phyloP scores from a whole-genome alignment of 2,113 vertebrate species.

The Picathartes gymnocephalus region DNA sequence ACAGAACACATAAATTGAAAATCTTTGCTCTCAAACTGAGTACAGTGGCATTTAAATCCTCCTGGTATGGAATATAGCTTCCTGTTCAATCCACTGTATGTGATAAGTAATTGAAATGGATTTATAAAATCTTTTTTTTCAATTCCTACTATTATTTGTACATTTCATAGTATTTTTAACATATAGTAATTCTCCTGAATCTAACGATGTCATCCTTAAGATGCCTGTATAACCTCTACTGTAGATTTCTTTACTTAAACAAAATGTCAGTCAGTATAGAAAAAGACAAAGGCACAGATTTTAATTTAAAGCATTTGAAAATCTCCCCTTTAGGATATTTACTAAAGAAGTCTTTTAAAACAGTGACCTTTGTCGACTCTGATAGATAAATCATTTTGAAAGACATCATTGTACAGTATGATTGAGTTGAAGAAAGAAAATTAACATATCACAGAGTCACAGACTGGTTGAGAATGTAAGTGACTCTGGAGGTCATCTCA shows the following conservation, averaged over 20 bases:
- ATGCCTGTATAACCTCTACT: neutral
- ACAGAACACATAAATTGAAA: constrained; percentile 1
- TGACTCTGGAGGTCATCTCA: neutral
- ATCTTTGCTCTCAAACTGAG: constrained; percentile 8
- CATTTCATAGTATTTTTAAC: neutral
- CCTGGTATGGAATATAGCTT: neutral
- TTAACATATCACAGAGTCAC: neutral
- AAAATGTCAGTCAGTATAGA: neutral
- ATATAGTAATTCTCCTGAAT: neutral
- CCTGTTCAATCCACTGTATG: neutral
- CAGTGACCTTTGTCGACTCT: neutral
- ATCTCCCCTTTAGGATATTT: neutral
- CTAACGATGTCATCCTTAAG: neutral
- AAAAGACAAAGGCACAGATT: neutral
- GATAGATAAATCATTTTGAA: neutral
- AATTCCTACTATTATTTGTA: neutral
- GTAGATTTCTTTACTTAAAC: neutral
- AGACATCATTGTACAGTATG: neutral
- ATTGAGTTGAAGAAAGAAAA: neutral
- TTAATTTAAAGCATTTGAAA: neutral
- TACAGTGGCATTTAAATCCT: neutral
- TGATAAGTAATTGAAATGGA: neutral
- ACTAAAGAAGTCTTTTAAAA: neutral
- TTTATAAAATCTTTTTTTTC: neutral
- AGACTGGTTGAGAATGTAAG: neutral